Evolutionary conservation across 2,797 vertebrate species (phyloP).

Genomic region (Psittacula derbiana): DNA sequence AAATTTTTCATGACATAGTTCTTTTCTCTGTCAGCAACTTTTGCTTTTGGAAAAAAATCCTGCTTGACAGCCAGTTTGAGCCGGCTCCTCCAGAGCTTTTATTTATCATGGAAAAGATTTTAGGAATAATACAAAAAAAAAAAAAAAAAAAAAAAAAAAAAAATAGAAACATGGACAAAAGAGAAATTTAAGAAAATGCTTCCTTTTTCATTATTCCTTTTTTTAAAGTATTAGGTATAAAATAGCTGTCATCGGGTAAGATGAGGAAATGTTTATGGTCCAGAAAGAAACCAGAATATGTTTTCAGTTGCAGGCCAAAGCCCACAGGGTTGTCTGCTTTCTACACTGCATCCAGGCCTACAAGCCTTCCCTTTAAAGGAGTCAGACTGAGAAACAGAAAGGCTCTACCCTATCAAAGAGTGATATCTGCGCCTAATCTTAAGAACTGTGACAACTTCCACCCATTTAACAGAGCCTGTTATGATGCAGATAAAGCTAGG

Average conservation of each 20-base stretch:
- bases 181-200: neutral
- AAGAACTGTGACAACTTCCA: neutral
- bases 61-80: constrained; percentile 61
- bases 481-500: neutral
- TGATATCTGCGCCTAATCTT: neutral
- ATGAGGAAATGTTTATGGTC: neutral
- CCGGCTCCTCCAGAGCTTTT: constrained; percentile 36
- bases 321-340: neutral
- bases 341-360: neutral
- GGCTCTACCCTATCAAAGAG: neutral
- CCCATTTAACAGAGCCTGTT: neutral
- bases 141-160: neutral
- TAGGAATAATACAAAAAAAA: neutral
- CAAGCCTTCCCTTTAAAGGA: neutral
- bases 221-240: neutral
- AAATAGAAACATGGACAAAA: neutral
- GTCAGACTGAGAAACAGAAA: neutral
- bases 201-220: neutral
- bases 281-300: neutral
- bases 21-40: constrained; percentile 64
- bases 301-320: neutral
- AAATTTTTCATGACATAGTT: constrained; percentile 67
- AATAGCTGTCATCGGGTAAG: neutral
- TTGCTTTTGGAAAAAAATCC: constrained; percentile 37
- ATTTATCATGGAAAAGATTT: neutral